A percentile compares a stretch with the other conserved stretches of the same genome.
phyloP scores from a whole-genome alignment of 2,888 invertebrate genomes.

The Adineta ricciae region DNA sequence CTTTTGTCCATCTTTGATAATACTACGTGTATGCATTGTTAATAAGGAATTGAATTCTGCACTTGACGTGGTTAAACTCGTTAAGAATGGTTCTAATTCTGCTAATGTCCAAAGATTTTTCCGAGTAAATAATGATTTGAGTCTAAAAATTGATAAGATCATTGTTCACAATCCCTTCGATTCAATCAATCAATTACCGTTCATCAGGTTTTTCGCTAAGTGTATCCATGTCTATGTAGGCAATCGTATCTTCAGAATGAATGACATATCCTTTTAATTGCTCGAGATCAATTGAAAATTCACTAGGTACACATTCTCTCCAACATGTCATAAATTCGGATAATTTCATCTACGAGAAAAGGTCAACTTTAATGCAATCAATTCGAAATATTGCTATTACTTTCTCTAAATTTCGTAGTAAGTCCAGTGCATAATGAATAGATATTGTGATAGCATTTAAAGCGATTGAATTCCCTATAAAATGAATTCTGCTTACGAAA shows the following conservation, averaged over 20 bases:
- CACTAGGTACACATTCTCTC: neutral
- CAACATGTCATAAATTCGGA: slow-evolving; percentile 8
- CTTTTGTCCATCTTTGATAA: slow-evolving; percentile 1
- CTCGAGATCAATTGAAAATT: neutral
- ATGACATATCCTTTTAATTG: neutral
- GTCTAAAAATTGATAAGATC: neutral
- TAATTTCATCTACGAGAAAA: neutral
- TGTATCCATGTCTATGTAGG: neutral
- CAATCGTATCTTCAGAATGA: neutral
- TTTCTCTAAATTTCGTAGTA: slow-evolving; percentile 8
- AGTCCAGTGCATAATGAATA: neutral
- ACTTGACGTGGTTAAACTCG: neutral
- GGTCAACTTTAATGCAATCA: neutral
- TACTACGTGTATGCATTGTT: neutral
- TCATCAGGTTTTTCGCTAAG: slow-evolving; percentile 1
- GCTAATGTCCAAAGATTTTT: neutral
- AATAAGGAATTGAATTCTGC: slow-evolving; percentile 6
- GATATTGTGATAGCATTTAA: neutral
- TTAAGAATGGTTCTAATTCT: slow-evolving; percentile 14
- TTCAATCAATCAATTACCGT: neutral
- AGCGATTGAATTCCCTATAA: neutral
- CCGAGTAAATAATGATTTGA: neutral
- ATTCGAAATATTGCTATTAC: neutral
- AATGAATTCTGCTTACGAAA: neutral
- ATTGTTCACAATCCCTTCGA: neutral